Evolutionary conservation across 2,797 vertebrate genomes (phyloP), one percentile per base, ranked within the genome.

Genomic region (Smutsia gigantea): DNA sequence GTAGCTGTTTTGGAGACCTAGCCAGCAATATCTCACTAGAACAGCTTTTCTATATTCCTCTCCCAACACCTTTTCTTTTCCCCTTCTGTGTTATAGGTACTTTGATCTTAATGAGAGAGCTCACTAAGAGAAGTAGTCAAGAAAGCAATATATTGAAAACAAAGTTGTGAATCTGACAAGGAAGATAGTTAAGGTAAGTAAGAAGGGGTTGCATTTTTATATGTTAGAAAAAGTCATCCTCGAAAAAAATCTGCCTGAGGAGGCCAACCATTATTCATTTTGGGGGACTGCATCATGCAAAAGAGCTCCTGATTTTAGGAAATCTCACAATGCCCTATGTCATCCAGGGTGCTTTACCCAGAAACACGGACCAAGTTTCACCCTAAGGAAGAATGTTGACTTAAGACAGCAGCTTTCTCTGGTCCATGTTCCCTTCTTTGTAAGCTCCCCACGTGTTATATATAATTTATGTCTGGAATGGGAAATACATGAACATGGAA

Each of bases 181-280:
- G 21, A 93, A 0, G 10, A 31, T 93, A 17, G 74, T 98, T 96
- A 97, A 98, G 97, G 96, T 97, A 97, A 98, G 90, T 89, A 98
- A 95, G 95, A 96, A 96, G 31, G 78, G 71, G 74, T 93, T 97
- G 86, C 93, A 91, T 96, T 97, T 98, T 97, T 97, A 95, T 97
- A 96, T 98, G 97, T 94, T 92, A 97, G 97, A 96, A 94, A 97
- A 97, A 97, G 94, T 97, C 97, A 97, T 97, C 94, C 95, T 98
- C 53, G 66, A 98, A 98, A 98, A 98, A 98, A 98, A 97, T 97
- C 81, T 98, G 81, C 69, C 82, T 97, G 95, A 90, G 93, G 97
- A 98, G 93, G 94, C 94, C 96, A 98, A 97, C 94, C 94, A 68
- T 97, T 98, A 97, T 98, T 98, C 97, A 97, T 91, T 98, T 96